Evolutionary conservation across 2,888 invertebrate species (phyloP), one percentile per base, ranked within the genome.

Genomic region (Aricia artaxerxes): DNA sequence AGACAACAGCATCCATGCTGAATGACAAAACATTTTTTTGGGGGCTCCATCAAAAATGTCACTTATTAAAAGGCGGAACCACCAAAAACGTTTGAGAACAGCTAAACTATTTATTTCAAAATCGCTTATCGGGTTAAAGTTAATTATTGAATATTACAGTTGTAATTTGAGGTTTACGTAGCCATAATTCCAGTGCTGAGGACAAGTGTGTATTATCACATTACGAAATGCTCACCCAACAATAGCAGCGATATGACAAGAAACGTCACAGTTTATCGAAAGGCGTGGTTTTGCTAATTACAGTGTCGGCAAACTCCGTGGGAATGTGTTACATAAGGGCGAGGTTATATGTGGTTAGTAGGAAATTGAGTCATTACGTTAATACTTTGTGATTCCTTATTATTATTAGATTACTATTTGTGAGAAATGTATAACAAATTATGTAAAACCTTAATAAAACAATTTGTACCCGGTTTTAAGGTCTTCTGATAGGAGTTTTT

Each of bases 261-360:
- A 69, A 69, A 69, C 24, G 64, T 31, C 64, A 69, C 31, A 69
- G 64, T 31, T 69, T 69, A 35, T 61, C 9, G 64, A 69, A 11
- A 35, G 64, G 64, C 64, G 64, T 31, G 64, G 35, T 69, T 69
- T 69, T 69, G 31, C 31, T 69, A 69, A 69, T 69, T 35, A 69
- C 11, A 31, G 7, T 1, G 31, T 69, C 64, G 64, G 35, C 64
- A 69, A 69, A 69, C 64, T 31, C 11, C 11, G 13, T 69, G 64
- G 64, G 64, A 69, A 69, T 11, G 31, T 64, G 35, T 69, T 69
- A 31, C 64, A 69, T 69, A 35, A 69, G 64, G 24, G 64, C 35
- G 1, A 31, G 7, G 9, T 31, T 35, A 64, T 11, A 69, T 11
- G 31, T 31, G 64, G 13, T 69, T 31, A 69, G 64, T 69, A 31